These are phyloP conservation scores for Blennius ocellaris DNA, from an alignment of 2,113 vertebrate species.

Conservation along the genomic window DNA sequence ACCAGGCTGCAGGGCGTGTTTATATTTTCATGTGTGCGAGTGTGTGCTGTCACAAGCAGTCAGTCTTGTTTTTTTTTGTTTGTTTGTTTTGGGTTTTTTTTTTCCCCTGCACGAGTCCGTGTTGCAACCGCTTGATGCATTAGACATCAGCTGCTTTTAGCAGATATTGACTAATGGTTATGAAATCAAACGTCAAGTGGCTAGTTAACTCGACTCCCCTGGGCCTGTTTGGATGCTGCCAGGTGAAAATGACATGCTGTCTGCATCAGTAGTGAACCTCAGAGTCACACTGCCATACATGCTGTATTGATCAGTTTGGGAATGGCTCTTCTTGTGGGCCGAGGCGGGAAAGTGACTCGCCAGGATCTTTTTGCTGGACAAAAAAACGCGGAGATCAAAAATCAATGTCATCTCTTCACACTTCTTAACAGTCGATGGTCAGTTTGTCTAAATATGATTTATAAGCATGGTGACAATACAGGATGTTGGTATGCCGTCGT, in stretches of 20 bases:
- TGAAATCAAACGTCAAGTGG: constrained; percentile 53
- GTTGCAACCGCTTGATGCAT: constrained; percentile 13
- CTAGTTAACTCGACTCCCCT: constrained; percentile 35
- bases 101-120: not conserved
- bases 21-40: constrained; percentile 29
- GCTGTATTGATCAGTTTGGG: constrained; percentile 29
- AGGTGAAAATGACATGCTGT: constrained; percentile 14
- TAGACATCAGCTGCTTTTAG: constrained; percentile 31
- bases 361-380: too few species aligned
- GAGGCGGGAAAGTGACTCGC: too few species aligned
- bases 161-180: constrained; percentile 40
- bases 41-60: constrained; percentile 34
- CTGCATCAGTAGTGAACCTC: constrained; percentile 12
- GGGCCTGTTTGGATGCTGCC: constrained; percentile 19
- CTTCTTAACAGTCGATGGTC: too few species aligned
- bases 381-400: too few species aligned
- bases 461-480: too few species aligned
- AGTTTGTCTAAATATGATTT: too few species aligned
- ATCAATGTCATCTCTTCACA: too few species aligned
- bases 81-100: too few species aligned
- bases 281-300: not conserved
- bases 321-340: constrained; percentile 7
- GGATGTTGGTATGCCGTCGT: too few species aligned
- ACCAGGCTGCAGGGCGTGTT: constrained; percentile 31
- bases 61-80: constrained; percentile 14